Base-by-base conservation (phyloP, 2,797 vertebrate genomes). In the Chanos chanos region DNA sequence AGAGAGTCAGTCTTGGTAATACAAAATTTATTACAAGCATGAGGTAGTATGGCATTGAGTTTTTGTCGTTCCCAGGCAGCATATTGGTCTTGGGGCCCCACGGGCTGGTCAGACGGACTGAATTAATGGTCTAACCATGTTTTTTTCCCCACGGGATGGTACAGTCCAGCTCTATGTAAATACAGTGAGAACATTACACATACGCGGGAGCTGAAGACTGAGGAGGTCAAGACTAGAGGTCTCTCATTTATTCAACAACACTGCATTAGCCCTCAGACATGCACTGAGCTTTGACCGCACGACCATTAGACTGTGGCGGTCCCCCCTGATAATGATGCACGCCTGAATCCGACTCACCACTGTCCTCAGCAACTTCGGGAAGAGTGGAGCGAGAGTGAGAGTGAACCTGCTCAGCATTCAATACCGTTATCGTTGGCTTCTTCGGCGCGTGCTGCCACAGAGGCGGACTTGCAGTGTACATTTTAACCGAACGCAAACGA, bases 91-190 rank as follows among this genome's bases (percentile, higher is more conserved):
- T n/a, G n/a, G n/a, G 19, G 56, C 68, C 48, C 47, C 27, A 8
- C 34, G 36, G 57, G 44, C 41, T 10, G 19, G 37, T 50, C 25
- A 33, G 19, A 45, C 57, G 50, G 58, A 45, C 44, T 69, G 40
- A 61, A 64, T 72, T 45, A 68, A 58, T 54, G 48, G 3, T 40
- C 50, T 43, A 21, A 61, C 63, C 70, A 44, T 69, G 30, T 51
- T 54, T 28, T 45, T 61, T 56, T 25, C 2, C 4, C 33, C 8
- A 33, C 47, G 36, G 50, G 56, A 15, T 59, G 55, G 47, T 39
- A 21, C 4, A 9, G 56, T 45, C 18, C 50, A 65, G 24, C 16
- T 61, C 45, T 56, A 24, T 7, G 28, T 45, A 47, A 36, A 40
- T 25, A 52, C 40, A 31, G 22, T 16, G 50, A 48, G 50, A 50